Evolutionary conservation across 53 echinoderm and acorn worm species (phyloP).

Genomic region (Crossaster papposus): DNA sequence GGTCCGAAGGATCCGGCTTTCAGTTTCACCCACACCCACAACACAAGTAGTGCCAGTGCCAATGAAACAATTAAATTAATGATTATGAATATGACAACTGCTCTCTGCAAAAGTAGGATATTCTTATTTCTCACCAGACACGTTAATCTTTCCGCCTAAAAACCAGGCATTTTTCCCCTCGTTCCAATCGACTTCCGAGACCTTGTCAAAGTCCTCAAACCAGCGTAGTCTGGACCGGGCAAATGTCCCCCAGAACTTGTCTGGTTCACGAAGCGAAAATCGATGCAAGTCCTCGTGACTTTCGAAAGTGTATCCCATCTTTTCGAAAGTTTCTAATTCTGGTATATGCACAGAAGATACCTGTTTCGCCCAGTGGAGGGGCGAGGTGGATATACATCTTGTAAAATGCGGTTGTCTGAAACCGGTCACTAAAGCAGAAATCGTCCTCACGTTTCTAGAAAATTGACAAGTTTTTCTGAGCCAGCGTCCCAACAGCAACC

Average conservation of each 20-base stretch:
- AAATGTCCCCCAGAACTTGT: slow-evolving; percentile 89
- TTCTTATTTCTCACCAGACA: slow-evolving; percentile 68
- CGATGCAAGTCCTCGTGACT: slow-evolving; percentile 79
- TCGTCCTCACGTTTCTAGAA: not conserved
- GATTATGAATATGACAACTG: no score
- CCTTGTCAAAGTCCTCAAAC: slow-evolving; percentile 82
- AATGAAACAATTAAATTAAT: no score
- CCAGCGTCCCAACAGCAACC: slow-evolving; percentile 3
- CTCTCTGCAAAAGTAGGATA: not conserved
- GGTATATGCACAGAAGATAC: slow-evolving; percentile 88
- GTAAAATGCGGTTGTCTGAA: slow-evolving; percentile 13
- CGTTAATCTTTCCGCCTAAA: slow-evolving; percentile 86
- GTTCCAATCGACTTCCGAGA: slow-evolving; percentile 79
- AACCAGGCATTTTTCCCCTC: slow-evolving; percentile 90
- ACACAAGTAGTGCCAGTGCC: no score
- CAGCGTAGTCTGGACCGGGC: slow-evolving; percentile 84
- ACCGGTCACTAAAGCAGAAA: not conserved
- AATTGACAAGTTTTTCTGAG: slow-evolving; percentile 10
- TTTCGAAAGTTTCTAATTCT: slow-evolving; percentile 78
- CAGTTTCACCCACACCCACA: no score
- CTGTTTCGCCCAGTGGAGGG: slow-evolving; percentile 39
- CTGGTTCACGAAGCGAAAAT: slow-evolving; percentile 86
- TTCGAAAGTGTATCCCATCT: slow-evolving; percentile 72
- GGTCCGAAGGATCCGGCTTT: no score
- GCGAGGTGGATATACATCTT: slow-evolving; percentile 58